Evolutionary conservation across 1,140 invertebrate genomes (phyloP).

Genomic region (Drosophila mayri): DNA sequence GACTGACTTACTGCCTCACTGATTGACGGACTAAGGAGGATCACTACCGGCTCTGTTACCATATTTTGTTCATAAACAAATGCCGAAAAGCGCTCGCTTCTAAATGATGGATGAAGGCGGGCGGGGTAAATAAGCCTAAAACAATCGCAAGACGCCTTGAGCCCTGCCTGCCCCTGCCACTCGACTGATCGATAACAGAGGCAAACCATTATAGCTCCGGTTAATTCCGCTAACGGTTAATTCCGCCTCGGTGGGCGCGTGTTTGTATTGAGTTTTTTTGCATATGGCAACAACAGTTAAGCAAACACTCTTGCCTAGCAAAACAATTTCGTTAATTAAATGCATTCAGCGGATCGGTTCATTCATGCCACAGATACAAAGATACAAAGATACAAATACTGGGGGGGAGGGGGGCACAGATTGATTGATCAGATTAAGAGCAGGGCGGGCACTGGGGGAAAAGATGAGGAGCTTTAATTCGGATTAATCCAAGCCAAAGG

Average conservation of each 20-base stretch:
- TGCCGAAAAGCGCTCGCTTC: constrained; percentile 13
- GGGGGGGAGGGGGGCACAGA: constrained; percentile 17
- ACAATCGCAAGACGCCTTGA: constrained; percentile 30
- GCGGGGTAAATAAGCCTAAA: not conserved
- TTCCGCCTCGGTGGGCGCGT: constrained; percentile 11
- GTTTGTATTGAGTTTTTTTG: constrained; percentile 14
- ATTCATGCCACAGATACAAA: constrained; percentile 33
- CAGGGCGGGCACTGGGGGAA: not conserved
- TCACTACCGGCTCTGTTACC: not conserved
- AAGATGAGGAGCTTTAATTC: not conserved
- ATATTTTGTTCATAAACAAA: constrained; percentile 49
- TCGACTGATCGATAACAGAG: constrained; percentile 46
- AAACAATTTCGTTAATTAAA: constrained; percentile 51
- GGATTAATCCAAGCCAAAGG: not conserved
- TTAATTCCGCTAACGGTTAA: constrained; percentile 25
- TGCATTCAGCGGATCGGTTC: constrained; percentile 34
- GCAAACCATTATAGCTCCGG: constrained; percentile 26
- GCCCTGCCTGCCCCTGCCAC: constrained; percentile 19
- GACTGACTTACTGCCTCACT: constrained; percentile 4
- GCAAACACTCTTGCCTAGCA: constrained; percentile 41
- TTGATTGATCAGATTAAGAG: constrained; percentile 38
- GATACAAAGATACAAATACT: constrained; percentile 22
- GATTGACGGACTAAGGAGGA: constrained; percentile 24
- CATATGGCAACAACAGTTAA: constrained; percentile 46
- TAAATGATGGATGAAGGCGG: constrained; percentile 36